Evolutionary conservation across 2,888 invertebrate species (phyloP).

Genomic region (Subacronicta megacephala): DNA sequence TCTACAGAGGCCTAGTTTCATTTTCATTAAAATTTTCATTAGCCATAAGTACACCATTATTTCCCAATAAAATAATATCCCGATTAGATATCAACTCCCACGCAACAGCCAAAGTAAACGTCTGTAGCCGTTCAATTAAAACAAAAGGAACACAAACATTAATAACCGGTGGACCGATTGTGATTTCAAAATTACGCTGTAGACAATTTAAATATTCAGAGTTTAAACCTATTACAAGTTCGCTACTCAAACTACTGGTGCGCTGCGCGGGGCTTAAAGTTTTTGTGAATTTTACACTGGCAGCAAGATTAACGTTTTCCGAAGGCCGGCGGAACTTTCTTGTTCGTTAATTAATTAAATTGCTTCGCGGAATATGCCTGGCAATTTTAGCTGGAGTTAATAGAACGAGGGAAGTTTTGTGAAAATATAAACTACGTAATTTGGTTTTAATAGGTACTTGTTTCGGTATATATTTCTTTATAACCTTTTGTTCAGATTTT

Average conservation of each 20-base stretch:
- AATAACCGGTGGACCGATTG: conserved; percentile 53
- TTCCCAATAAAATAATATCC: conserved; percentile 50
- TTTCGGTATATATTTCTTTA: neutral
- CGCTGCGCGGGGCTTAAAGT: conserved; percentile 74
- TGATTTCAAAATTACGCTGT: conserved; percentile 58
- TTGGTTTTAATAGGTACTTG: conserved; percentile 24
- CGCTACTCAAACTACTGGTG: conserved; percentile 72
- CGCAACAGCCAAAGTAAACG: conserved; percentile 38
- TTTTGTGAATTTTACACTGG: conserved; percentile 84
- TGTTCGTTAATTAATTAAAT: conserved; percentile 78
- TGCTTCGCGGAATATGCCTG: conserved; percentile 57
- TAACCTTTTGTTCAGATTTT: neutral
- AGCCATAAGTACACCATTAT: too few relatives aligned
- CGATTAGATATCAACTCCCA: conserved; percentile 47
- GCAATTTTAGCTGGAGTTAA: conserved; percentile 50
- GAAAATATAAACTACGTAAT: conserved; percentile 25
- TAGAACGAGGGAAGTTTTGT: conserved; percentile 37
- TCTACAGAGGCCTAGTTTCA: too few relatives aligned
- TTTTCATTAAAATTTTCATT: too few relatives aligned
- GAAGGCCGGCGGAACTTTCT: conserved; percentile 69
- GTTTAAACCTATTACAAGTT: conserved; percentile 82
- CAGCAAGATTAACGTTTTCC: conserved; percentile 72
- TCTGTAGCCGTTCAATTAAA: conserved; percentile 54
- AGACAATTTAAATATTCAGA: conserved; percentile 74
- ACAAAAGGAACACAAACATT: conserved; percentile 57